Evolutionary conservation across 1,140 invertebrate species (phyloP), one percentile per base, ranked within the genome.

Genomic region (Rhyzopertha dominica): DNA sequence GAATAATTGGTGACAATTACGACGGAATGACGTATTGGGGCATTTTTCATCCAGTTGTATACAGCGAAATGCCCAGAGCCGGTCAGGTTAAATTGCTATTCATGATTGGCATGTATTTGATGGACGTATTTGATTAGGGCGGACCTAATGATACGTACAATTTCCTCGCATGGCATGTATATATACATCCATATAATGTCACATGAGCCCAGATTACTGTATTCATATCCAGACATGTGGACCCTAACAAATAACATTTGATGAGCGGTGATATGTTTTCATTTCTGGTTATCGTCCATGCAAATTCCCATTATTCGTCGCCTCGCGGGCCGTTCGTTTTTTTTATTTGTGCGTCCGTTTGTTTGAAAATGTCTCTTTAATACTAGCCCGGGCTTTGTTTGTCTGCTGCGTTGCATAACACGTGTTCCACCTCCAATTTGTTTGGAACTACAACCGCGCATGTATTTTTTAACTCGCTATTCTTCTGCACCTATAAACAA

Each of bases 101-200:
- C 56, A 59, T 61, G 59, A 61, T 58, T 61, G 59, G 59, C 59
- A 61, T 61, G 59, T 61, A 59, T 61, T 61, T 57, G 59, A 61
- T 61, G 56, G 56, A 53, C 56, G 53, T 61, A 61, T 61, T 61
- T 61, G 59, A 61, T 61, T 61, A 61, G 59, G 54, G 59, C 54
- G 51, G 50, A 39, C 53, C 52, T 61, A 61, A 61, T 61, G 56
- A 61, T 61, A 61, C 59, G 59, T 59, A 61, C 59, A 61, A 61
- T 61, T 61, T 61, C 59, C 56, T 57, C 56, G 54, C 50, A 49
- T 57, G 53, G 45, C 42, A 56, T 54, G 50, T 45, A 56, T 56
- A n/a, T n/a, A 55, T 46, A 58, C 51, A 56, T 58, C 52, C 53
- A 58, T 58, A 58, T 46, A 55, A 51, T 54, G 58, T 56, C 54